Base-by-base conservation (phyloP, 1,140 invertebrate genomes). In the Brachystomella parvula region DNA sequence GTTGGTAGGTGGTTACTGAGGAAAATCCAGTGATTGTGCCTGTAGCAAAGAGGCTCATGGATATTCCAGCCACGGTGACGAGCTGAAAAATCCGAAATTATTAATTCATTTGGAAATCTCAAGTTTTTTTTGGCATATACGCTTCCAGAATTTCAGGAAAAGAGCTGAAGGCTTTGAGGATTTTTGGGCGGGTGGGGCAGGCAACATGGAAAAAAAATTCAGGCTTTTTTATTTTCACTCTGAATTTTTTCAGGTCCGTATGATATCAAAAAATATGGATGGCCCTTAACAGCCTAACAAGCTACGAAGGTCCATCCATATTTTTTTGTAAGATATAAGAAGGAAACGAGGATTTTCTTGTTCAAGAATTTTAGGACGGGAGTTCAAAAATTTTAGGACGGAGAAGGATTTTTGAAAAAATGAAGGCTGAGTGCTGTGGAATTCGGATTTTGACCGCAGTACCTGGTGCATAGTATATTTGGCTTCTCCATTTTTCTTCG, bases 1-100 rank as follows among this genome's bases (percentile, higher is more conserved):
- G 28, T 35, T 62, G 26, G n/a, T 28, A 32, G 29, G 31, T 62
- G 33, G 60, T 62, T 6, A 62, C 60, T 24, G 60, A 62, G 9
- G 60, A 62, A 26, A 62, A 62, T 29, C 60, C 60, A 6, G 39
- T 62, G 60, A 62, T 62, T 15, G 9, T 62, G 3, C 60, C 60
- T 3, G 60, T 62, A 21, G 33, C 60, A 62, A 62, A 62, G 21
- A 62, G 29, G 29, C 30, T 44, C 33, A 39, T 44, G 15, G 39
- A 24, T 12, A 47, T 32, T 24, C 60, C 60, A 62, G 60, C 39
- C 2, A 62, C 60, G 19, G 60, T 47, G 3, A 62, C 21, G 12
- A 62, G 26, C 60, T 62, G 3, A 19, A 62, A 39, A 15, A 19
- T 9, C 3, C 12, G 24, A 6, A 53, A 53, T 17, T 24, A 24